Base-by-base conservation (phyloP, 2,888 invertebrate species). In the Drosophila falleni region DNA sequence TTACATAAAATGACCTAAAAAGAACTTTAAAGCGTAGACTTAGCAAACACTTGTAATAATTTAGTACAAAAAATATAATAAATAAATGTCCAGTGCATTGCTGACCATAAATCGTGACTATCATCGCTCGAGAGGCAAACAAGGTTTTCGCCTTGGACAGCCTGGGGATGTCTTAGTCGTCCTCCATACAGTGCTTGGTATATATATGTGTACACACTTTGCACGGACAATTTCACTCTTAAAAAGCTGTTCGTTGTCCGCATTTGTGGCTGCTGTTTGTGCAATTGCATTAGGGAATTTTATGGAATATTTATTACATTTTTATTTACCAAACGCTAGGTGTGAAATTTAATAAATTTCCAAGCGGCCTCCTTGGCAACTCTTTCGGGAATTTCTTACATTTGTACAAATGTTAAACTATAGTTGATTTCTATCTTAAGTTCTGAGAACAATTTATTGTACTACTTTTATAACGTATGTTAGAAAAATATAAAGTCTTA, bases 271-370 rank as follows among this genome's bases (percentile, higher is more conserved):
- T 56, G 61, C 37, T 68, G 68, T 66, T 79, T 74, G 67, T 85
- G 80, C 51, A 77, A 77, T 77, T 82, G 71, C 80, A 80, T 85
- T 74, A 68, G 74, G 76, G 77, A 77, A 63, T 80, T 76, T 74
- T 29, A 46, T 78, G 33, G 39, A 78, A 77, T 61, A 76, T 76
- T 78, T 76, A 78, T 76, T 64, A 73, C 63, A 54, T 55, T 47
- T 64, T 64, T 76, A 49, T 75, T 77, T 74, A 65, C 65, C 71
- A 64, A 56, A 29, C 23, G 42, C 39, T 47, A 74, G 73, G 73
- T 74, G 78, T 58, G 58, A 77, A 72, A 74, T 54, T 54, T 49
- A 50, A 61, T 66, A 61, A 58, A 74, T 77, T 60, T 56, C 51
- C 29, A 49, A 50, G 58, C 16, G 37, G 16, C 31, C 19, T 33